Evolutionary conservation across 2,113 vertebrate genomes (phyloP), one percentile per base, ranked within the genome.

Genomic region (Thoracochromis brauschi): DNA sequence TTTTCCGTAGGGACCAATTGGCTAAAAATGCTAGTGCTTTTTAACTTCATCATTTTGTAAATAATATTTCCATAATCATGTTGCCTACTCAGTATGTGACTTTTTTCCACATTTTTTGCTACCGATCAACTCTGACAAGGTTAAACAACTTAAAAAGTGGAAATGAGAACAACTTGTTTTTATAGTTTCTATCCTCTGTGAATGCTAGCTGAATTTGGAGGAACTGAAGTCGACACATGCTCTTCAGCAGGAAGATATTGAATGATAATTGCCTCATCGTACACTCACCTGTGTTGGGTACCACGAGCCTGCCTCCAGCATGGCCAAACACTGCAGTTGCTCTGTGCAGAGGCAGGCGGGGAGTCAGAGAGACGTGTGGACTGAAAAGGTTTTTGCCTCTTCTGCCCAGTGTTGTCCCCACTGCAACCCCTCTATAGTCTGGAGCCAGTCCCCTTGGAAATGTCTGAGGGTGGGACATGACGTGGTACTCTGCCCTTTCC

Each of bases 251-350:
- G 51, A 60, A 31, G 21, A 9, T 14, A 57, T 49, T 40, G 6
- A 80, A 83, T 81, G 8, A 40, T 80, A 65, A 73, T 26, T 33
- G 26, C n/a, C 51, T 16, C 10, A 6, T 83, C 29, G 17, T 35
- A 9, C 38, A 89, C 97, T 90, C 88, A 99, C 98, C 98, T 97
- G 98, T 97, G 93, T 98, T 98, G 1, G 98, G 98, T 38, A 98
- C 95, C 87, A 98, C 97, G 86, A 99, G 88, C 45, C 97, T 96
- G 3, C 98, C 98, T 51, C 98, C 98, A 29, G 96, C 96, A 58
- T 98, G 97, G 26, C 97, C 97, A 57, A 99, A 98, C 42, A 97
- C 91, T 0, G 97, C 97, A 1, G 96, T 93, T 2, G 96, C 97
- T 92, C 95, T 97, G 85, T 98, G 96, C 7, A 96, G 94, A 1